A percentile compares a stretch with the other conserved stretches of the same genome.
phyloP scores from a whole-genome alignment of 2,797 vertebrate species.

The Scolopax bukidnonensis region DNA sequence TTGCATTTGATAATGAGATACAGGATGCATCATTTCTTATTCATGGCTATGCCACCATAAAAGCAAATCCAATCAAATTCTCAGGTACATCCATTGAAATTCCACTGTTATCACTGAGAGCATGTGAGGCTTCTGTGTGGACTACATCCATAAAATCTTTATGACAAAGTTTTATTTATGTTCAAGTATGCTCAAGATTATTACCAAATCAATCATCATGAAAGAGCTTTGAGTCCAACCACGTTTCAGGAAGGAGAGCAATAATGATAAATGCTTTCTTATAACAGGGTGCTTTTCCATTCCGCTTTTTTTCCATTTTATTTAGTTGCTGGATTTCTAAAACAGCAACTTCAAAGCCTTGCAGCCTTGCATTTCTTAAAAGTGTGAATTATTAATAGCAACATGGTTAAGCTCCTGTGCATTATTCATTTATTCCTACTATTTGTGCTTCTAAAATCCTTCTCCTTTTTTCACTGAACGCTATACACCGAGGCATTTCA shows the following conservation, averaged over 20 bases:
- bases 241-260: neutral
- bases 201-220: neutral
- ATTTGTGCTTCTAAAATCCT: neutral
- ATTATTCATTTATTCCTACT: slow-evolving; percentile 4
- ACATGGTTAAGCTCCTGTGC: neutral
- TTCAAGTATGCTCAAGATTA: neutral
- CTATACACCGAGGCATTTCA: neutral
- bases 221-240: neutral
- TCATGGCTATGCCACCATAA: neutral
- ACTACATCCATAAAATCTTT: neutral
- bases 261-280: neutral
- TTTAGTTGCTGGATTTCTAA: neutral
- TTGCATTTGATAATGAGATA: neutral
- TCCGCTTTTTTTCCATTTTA: neutral
- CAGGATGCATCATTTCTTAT: neutral
- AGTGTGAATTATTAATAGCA: slow-evolving; percentile 40
- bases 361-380: neutral
- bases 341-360: slow-evolving; percentile 16
- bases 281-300: neutral
- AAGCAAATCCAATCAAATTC: neutral
- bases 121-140: neutral
- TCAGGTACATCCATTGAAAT: neutral
- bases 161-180: neutral
- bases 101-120: neutral
- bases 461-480: neutral